Base-by-base conservation (phyloP, 1,140 invertebrate genomes). In the Zeugodacus cucurbitae region DNA sequence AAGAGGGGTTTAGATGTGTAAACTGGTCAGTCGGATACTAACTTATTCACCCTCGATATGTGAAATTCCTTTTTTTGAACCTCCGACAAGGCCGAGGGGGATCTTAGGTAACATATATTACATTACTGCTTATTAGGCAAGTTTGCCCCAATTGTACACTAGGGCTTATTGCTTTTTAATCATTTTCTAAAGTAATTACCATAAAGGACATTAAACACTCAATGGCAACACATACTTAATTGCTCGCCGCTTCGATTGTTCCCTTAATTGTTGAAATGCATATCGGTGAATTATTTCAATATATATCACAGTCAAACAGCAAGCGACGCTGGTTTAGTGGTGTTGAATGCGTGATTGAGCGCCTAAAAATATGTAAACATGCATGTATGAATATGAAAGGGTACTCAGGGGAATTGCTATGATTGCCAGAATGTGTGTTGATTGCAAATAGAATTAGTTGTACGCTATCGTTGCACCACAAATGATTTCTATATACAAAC, bases 321-420 rank as follows among this genome's bases (percentile, higher is more conserved):
- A 26, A n/a, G 34, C 70, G 34, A 67, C n/a, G 29, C 64, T 34
- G 29, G 20, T 37, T 74, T 32, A 32, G 1, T 37, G 22, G 20
- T 41, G 34, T 26, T 26, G 26, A 32, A 34, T 70, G 29, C 26
- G 26, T 70, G 64, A 70, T 82, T 82, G 74, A 82, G 22, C 41
- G 74, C 41, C 74, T 48, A 82, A 82, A 48, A 48, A 82, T 82
- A 82, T 82, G 74, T 41, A 78, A 41, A 34, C 67, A 67, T 29
- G 29, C n/a, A 32, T 67, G 62, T 26, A 26, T 74, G 20, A 14
- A 78, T 48, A 78, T 26, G 37, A 48, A 78, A 44, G 74, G 41
- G n/a, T 22, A 48, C n/a, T 26, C 22, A 82, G n/a, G n/a, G 44
- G 74, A 82, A 82, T 48, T 70, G 29, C 26, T 70, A 29, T 32